phyloP scores from a whole-genome alignment of 2,113 vertebrate genomes.

The Sinocyclocheilus rhinocerous region DNA sequence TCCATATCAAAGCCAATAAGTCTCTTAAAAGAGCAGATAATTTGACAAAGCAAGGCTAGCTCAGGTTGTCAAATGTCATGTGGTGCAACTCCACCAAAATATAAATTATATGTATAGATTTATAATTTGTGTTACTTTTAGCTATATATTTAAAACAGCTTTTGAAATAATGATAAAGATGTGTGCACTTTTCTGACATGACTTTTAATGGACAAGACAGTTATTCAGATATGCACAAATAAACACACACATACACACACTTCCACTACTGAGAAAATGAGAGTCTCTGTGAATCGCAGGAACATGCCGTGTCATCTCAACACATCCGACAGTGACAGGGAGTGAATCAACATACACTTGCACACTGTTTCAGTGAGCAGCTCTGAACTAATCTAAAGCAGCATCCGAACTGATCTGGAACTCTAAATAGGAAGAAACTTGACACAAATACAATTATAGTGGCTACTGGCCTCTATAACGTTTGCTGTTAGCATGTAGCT shows the following conservation, averaged over 20 bases:
- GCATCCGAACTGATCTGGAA: not conserved
- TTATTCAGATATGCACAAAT: not conserved
- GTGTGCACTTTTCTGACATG: not conserved
- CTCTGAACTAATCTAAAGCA: not conserved
- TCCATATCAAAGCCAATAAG: not conserved
- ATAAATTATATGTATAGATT: not conserved
- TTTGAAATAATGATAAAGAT: not conserved
- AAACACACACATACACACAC: constrained; percentile 48
- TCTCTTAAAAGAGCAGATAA: not conserved
- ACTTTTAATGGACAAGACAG: not conserved
- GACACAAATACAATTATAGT: not conserved
- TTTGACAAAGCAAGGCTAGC: not conserved
- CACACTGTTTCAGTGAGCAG: not conserved
- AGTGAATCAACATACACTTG: constrained; percentile 30
- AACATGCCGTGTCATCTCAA: constrained; percentile 34
- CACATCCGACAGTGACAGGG: constrained; percentile 32
- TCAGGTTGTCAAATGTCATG: not conserved
- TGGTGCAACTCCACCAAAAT: not conserved
- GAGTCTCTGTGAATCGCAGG: constrained; percentile 38
- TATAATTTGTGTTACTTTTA: not conserved
- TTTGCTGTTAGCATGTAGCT: not conserved
- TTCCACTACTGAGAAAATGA: constrained; percentile 10
- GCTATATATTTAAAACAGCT: not conserved
- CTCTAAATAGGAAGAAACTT: not conserved
- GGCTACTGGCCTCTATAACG: not conserved